Evolutionary conservation across 2,797 vertebrate species (phyloP).

Genomic region (Emydoidea blandingii): DNA sequence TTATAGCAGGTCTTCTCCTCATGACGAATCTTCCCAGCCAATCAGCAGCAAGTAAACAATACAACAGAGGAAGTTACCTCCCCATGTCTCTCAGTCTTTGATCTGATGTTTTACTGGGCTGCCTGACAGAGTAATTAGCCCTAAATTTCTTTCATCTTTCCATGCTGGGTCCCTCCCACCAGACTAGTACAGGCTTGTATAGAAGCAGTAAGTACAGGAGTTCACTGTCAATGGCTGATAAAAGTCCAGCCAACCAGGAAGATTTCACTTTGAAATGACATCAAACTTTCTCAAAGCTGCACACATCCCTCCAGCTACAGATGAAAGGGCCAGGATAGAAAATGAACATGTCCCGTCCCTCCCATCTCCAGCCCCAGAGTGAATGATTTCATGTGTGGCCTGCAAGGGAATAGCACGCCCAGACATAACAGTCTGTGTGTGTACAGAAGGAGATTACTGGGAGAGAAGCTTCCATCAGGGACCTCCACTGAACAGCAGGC

Average conservation of each 20-base stretch:
- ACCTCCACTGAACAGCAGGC: not conserved
- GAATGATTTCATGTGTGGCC: not conserved
- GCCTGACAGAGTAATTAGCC: constrained; percentile 56
- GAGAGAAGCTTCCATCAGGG: fast-evolving
- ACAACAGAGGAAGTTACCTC: constrained; percentile 84
- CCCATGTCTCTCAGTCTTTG: constrained; percentile 25
- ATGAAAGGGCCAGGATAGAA: not conserved
- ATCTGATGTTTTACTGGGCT: constrained; percentile 60
- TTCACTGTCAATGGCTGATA: constrained; percentile 45
- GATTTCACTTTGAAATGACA: constrained; percentile 33
- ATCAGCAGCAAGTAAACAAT: constrained; percentile 81
- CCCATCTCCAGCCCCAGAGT: not conserved
- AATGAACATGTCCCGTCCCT: not conserved
- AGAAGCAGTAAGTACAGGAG: constrained; percentile 31
- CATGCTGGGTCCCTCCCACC: not conserved
- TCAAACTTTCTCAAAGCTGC: constrained; percentile 29
- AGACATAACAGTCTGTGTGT: not conserved
- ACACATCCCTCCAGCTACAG: constrained; percentile 33
- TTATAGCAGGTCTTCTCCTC: constrained; percentile 95
- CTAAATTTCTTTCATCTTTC: constrained; percentile 30
- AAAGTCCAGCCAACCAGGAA: not conserved
- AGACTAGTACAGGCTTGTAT: constrained; percentile 1
- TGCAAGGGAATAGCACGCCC: not conserved
- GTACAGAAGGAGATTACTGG: not conserved
- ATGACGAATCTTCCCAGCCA: constrained; percentile 87